phyloP scores from a whole-genome alignment of 1,140 invertebrate species.

The Dendroctonus ponderosae region DNA sequence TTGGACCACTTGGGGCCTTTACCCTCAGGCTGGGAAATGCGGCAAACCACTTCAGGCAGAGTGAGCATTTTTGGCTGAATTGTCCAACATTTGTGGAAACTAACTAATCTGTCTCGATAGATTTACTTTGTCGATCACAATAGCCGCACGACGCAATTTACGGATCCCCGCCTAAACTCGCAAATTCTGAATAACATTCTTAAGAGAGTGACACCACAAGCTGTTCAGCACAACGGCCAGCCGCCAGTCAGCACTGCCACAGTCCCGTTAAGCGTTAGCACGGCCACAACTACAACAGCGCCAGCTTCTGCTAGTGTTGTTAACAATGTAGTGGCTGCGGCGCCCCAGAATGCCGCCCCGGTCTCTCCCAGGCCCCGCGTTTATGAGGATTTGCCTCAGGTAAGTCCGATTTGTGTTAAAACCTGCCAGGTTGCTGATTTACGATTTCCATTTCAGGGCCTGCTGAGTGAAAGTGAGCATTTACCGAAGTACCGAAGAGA shows the following conservation, averaged over 20 bases:
- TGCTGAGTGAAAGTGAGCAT: constrained; percentile 62
- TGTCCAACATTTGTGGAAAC: not conserved
- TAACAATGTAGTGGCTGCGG: constrained; percentile 6
- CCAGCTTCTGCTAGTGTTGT: constrained; percentile 6
- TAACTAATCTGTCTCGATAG: constrained; percentile 34
- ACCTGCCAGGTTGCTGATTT: not conserved
- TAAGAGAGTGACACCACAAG: constrained; percentile 51
- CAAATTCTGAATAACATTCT: constrained; percentile 64
- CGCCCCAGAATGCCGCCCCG: constrained; percentile 27
- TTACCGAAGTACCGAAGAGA: constrained; percentile 92
- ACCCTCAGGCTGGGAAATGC: constrained; percentile 93
- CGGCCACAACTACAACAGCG: constrained; percentile 29
- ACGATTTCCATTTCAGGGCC: constrained; percentile 31
- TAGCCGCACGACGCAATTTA: constrained; percentile 95
- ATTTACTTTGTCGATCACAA: constrained; percentile 97
- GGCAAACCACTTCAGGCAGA: constrained; percentile 84
- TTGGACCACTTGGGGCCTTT: constrained; percentile 74
- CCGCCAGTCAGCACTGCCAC: constrained; percentile 23
- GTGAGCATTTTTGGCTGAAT: constrained; percentile 3
- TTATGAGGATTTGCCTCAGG: constrained; percentile 47
- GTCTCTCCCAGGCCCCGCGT: constrained; percentile 33
- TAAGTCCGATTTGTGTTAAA: not conserved
- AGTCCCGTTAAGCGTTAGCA: constrained; percentile 19
- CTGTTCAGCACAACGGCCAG: constrained; percentile 15
- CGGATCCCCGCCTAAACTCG: constrained; percentile 76